These are phyloP conservation scores for Ceratosolen fusciceps DNA, from an alignment of 1,140 invertebrate species.

Conservation along the genomic window DNA sequence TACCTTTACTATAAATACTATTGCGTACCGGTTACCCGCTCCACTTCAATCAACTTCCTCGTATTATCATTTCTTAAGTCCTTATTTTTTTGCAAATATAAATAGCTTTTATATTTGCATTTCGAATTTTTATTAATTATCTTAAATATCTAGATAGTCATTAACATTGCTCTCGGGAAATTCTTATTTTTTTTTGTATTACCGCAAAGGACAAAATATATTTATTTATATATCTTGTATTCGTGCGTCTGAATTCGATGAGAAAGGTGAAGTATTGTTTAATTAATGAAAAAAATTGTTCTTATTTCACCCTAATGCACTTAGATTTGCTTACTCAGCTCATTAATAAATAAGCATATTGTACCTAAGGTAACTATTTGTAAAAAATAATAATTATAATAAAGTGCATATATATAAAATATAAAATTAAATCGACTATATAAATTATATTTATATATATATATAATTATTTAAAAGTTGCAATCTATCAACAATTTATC, in stretches of 20 bases:
- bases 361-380: slow-evolving; percentile 12
- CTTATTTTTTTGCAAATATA: neutral
- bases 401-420: no score
- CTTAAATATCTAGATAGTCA: no score
- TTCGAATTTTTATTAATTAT: neutral
- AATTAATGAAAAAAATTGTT: neutral
- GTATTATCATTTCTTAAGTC: neutral
- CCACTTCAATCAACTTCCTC: neutral
- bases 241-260: neutral
- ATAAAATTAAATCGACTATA: no score
- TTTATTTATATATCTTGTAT: neutral
- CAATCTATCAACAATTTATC: slow-evolving; percentile 19
- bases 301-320: slow-evolving; percentile 3
- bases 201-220: no score
- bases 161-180: no score
- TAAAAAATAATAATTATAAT: slow-evolving; percentile 29
- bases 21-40: neutral
- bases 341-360: slow-evolving; percentile 38
- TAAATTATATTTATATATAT: no score
- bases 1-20: neutral
- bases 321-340: slow-evolving; percentile 1
- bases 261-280: neutral
- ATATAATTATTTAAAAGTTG: no score
- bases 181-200: no score
- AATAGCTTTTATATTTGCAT: neutral